Evolutionary conservation across 37 sponge, comb jelly and placozoan genomes (phyloP), one percentile per base, ranked within the genome.

Genomic region (Agelas oroides): DNA sequence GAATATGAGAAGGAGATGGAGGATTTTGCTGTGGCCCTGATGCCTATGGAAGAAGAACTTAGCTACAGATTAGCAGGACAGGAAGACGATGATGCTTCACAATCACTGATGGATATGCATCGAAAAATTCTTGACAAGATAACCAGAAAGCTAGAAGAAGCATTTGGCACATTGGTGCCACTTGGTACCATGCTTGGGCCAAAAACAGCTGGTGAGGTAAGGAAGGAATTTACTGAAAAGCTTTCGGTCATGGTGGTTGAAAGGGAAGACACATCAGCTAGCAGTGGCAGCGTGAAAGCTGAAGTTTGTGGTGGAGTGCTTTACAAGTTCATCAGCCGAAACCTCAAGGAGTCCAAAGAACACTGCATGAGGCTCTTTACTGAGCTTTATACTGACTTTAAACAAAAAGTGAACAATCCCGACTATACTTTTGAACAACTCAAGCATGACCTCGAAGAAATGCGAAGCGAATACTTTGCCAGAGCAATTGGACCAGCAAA

Each of bases 401-500:
- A n/a, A n/a, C 11, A 70, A 24, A n/a, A 16, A 25, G n/a, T n/a
- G n/a, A n/a, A n/a, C n/a, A 67, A 53, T 2, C 14, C 52, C 6
- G 71, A 69, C 27, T 84, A 72, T 14, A 60, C 58, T 15, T 73
- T 37, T 39, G 25, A 39, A 12, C 35, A 84, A 23, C 31, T 63
- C 52, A 19, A 37, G 35, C 28, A 73, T 23, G 84, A 84, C 39
- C 32, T 74, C 17, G 21, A 73, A 84, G 38, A 3, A 31, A 57
- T 84, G 23, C 24, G 28, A n/a, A 28, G 35, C 0, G 54, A 62
- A 0, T 85, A 85, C 32, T 31, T 33, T 24, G n/a, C 19, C 15
- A 57, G 30, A 34, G 85, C 85, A 52, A 39, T 85, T 36, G 85
- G 85, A 41, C 85, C 85, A 25, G 85, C 85, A 76, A 85, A 85